phyloP scores from a whole-genome alignment of 2,888 invertebrate species.

The Drosophila picticornis region DNA sequence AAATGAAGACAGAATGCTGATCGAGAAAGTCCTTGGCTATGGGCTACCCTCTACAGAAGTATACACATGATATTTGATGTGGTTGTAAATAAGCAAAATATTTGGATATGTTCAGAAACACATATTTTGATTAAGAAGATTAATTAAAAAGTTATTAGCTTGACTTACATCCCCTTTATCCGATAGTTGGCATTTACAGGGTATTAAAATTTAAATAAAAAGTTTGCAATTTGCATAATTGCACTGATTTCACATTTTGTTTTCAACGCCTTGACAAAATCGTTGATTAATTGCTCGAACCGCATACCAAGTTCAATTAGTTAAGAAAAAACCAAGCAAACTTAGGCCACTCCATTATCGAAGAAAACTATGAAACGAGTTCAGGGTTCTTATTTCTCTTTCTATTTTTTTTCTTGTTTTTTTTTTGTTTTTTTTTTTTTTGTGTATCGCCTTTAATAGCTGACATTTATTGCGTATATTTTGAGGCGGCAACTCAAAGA shows the following conservation, averaged over 20 bases:
- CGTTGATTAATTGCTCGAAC: constrained; percentile 73
- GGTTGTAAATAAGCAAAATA: background rate
- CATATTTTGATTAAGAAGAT: background rate
- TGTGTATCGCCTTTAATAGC: constrained; percentile 59
- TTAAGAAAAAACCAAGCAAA: constrained; percentile 15
- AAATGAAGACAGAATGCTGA: background rate
- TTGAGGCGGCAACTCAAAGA: constrained; percentile 28
- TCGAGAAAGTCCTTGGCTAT: background rate
- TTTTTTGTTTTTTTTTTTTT: constrained; percentile 23
- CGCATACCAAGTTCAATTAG: constrained; percentile 65
- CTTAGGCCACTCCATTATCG: constrained; percentile 43
- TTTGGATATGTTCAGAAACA: background rate
- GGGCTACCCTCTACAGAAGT: constrained; percentile 6
- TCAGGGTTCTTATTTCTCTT: constrained; percentile 11
- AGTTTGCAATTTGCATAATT: constrained; percentile 71
- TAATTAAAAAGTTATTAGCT: background rate
- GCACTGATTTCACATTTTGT: constrained; percentile 64
- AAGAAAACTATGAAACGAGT: constrained; percentile 52
- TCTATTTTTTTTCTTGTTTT: background rate
- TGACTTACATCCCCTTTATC: background rate
- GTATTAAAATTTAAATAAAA: constrained; percentile 30
- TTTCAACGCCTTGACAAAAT: constrained; percentile 55
- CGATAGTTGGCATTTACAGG: background rate
- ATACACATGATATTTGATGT: too few relatives aligned
- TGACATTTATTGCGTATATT: constrained; percentile 65